phyloP scores from a whole-genome alignment of 2,888 invertebrate species.

The Drosophila nr. perissopoda region DNA sequence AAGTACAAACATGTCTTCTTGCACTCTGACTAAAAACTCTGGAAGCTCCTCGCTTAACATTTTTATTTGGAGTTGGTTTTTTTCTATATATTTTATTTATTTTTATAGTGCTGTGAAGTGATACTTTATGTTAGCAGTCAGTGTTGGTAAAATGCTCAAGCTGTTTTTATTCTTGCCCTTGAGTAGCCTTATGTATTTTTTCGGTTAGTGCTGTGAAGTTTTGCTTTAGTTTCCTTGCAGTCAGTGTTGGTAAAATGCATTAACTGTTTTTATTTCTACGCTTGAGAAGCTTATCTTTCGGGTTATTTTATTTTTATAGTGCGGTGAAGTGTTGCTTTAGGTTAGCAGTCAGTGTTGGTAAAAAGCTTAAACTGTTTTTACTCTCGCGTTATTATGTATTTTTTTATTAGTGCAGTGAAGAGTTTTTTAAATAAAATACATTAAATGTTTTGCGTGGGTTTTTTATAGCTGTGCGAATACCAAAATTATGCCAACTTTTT shows the following conservation, averaged over 20 bases:
- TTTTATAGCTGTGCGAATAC: background rate
- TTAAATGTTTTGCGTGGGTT: background rate
- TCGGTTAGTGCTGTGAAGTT: background rate
- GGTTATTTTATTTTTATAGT: background rate
- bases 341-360: background rate
- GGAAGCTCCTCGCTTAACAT: background rate
- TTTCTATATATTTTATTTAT: background rate
- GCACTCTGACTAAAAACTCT: background rate
- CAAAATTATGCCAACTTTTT: background rate
- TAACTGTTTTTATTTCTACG: background rate
- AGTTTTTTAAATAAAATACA: background rate
- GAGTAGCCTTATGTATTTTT: background rate
- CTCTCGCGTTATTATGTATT: background rate
- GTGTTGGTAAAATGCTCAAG: background rate
- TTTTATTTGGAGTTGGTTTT: background rate
- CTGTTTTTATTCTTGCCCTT: background rate
- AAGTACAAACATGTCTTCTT: background rate
- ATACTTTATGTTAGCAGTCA: background rate
- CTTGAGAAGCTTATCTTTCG: background rate
- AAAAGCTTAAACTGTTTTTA: background rate
- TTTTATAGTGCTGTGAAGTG: background rate
- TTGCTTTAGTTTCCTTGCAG: background rate
- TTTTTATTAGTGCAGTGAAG: background rate
- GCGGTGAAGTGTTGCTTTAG: background rate
- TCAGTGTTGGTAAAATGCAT: constrained; percentile 1